Evolutionary conservation across 2,888 invertebrate species (phyloP).

Genomic region (Eilema depressum): DNA sequence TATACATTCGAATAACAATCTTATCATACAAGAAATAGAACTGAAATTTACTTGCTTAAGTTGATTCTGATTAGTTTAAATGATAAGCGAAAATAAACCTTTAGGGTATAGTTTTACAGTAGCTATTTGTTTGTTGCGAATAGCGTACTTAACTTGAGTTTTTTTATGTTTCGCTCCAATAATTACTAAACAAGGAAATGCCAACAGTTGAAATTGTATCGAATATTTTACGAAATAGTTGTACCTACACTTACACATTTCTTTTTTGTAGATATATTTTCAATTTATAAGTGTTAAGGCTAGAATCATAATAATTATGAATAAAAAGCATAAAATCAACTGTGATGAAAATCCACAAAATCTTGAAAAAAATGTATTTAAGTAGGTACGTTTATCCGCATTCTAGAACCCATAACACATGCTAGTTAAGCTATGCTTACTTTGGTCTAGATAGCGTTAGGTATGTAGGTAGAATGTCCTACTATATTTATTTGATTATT

Average conservation of each 20-base stretch:
- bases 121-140: neutral
- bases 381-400: too few species aligned
- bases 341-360: too few species aligned
- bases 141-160: neutral
- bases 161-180: constrained; percentile 28
- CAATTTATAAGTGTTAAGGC: neutral
- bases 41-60: neutral
- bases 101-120: constrained; percentile 19
- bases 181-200: constrained; percentile 29
- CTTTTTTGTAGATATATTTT: neutral
- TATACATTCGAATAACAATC: constrained; percentile 13
- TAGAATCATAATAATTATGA: too few species aligned
- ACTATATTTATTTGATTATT: too few species aligned
- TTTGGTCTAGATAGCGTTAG: too few species aligned
- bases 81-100: constrained; percentile 20
- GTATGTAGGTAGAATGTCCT: too few species aligned
- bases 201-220: constrained; percentile 22
- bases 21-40: neutral
- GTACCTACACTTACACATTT: too few species aligned
- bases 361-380: too few species aligned
- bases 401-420: too few species aligned
- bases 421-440: too few species aligned
- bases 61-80: neutral
- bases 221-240: constrained; percentile 6
- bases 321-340: too few species aligned